Base-by-base conservation (phyloP, 2,888 invertebrate species). In the Linnaemya tessellans region DNA sequence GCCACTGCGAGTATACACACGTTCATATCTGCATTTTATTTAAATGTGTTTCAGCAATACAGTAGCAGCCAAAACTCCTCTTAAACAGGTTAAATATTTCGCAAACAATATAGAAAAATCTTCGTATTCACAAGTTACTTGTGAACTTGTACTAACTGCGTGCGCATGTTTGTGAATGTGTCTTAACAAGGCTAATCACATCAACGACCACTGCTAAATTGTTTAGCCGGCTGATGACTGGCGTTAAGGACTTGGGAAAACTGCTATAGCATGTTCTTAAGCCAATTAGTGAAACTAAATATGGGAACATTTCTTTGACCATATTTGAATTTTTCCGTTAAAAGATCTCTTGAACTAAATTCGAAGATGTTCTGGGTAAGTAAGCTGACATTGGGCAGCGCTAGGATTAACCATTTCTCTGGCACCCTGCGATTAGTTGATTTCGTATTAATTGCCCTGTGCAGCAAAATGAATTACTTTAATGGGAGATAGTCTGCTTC, bases 61-160 rank as follows among this genome's bases (percentile, higher is more conserved):
- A 85, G 82, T 82, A 85, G 82, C 74, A 20, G n/a, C n/a, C 75
- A 85, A 85, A 82, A 81, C 60, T 81, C 79, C 15, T 38, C 60
- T 79, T 11, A 68, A 71, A 82, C 68, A 74, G 71, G 82, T 75
- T 75, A 79, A 84, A 80, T 51, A 80, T 30, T 82, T 46, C 75
- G 65, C 54, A 65, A 38, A 35, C 70, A 82, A 56, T 43, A 79
- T 35, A 82, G 54, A 75, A 71, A 73, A 73, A 84, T 54, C 4
- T 51, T 30, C 11, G 49, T 62, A 78, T 78, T 78, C 54, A 22
- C 22, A 64, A 62, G 78, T 56, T 62, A 68, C 41, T 7, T 60
- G 30, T 46, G 9, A 22, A 51, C 41, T 10, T 4, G 41, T n/a
- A 51, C 4, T 71, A 9, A 0, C 35, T 30, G 9, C 18, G 67